These are phyloP conservation scores for Gasteruption jaculator DNA, from an alignment of 2,888 invertebrate genomes.

Conservation along the genomic window DNA sequence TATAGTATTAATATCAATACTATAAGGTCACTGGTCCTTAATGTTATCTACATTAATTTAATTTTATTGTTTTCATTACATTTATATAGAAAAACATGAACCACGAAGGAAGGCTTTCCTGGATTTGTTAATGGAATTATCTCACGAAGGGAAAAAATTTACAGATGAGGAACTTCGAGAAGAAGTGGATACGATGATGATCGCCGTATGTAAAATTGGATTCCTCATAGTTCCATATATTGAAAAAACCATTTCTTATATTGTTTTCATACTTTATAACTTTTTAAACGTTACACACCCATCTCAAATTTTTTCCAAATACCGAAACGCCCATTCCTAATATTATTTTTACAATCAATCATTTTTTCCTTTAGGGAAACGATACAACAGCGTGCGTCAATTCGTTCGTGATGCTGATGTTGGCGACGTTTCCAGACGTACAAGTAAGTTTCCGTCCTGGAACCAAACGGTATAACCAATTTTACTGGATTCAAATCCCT, in stretches of 20 bases:
- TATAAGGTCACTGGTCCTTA: too few relatives aligned
- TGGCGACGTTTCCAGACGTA: constrained; percentile 29
- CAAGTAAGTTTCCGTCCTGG: constrained; percentile 23
- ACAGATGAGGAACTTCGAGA: constrained; percentile 57
- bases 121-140: constrained; percentile 54
- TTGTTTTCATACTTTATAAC: too few relatives aligned
- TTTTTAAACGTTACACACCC: too few relatives aligned
- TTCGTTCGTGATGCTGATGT: constrained; percentile 27
- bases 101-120: constrained; percentile 50
- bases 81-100: constrained; percentile 27
- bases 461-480: neutral
- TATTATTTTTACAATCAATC: too few relatives aligned
- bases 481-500: too few relatives aligned
- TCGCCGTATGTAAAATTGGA: constrained; percentile 50
- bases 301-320: constrained; percentile 9
- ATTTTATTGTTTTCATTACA: too few relatives aligned
- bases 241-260: too few relatives aligned
- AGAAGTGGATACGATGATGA: constrained; percentile 57
- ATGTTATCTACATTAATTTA: too few relatives aligned
- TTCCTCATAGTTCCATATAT: too few relatives aligned
- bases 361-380: too few relatives aligned
- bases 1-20: too few relatives aligned
- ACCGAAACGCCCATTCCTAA: too few relatives aligned
- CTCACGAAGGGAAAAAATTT: constrained; percentile 54
- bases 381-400: constrained; percentile 31